These are phyloP conservation scores for Andrena haemorrhoa DNA, from an alignment of 2,888 invertebrate species.

Conservation along the genomic window DNA sequence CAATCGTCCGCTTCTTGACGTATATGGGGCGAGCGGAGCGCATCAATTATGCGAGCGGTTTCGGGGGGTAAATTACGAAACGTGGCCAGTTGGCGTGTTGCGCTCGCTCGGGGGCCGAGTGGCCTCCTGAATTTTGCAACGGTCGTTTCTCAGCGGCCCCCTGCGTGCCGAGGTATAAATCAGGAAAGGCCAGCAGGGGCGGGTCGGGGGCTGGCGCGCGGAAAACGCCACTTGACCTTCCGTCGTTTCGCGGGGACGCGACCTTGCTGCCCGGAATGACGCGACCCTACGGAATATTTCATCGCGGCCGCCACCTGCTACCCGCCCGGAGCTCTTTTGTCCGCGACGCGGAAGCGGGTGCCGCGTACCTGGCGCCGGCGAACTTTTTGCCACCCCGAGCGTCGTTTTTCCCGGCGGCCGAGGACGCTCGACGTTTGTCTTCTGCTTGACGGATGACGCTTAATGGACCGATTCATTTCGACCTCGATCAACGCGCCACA, in stretches of 20 bases:
- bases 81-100: slow-evolving; percentile 8
- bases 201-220: slow-evolving; percentile 37
- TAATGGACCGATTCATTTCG: slow-evolving; percentile 68
- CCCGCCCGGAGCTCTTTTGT: slow-evolving; percentile 1
- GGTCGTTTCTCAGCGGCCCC: slow-evolving; percentile 44
- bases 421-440: slow-evolving; percentile 13
- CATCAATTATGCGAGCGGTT: slow-evolving; percentile 17
- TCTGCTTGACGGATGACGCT: slow-evolving; percentile 47
- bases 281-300: slow-evolving; percentile 68
- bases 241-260: slow-evolving; percentile 31
- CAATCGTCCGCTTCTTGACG: not conserved
- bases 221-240: slow-evolving; percentile 66
- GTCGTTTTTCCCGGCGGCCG: not conserved
- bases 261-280: slow-evolving; percentile 62
- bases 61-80: slow-evolving; percentile 35
- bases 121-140: slow-evolving; percentile 60
- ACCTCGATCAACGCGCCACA: slow-evolving; percentile 56
- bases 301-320: slow-evolving; percentile 53
- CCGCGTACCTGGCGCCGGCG: not conserved
- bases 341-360: not conserved
- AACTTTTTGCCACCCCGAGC: slow-evolving; percentile 4
- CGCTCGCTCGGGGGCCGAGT: not conserved
- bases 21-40: not conserved
- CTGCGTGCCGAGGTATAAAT: slow-evolving; percentile 59
- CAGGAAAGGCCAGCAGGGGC: slow-evolving; percentile 50